phyloP scores from a whole-genome alignment of 2,888 invertebrate species.

The Lasioglossum calceatum region DNA sequence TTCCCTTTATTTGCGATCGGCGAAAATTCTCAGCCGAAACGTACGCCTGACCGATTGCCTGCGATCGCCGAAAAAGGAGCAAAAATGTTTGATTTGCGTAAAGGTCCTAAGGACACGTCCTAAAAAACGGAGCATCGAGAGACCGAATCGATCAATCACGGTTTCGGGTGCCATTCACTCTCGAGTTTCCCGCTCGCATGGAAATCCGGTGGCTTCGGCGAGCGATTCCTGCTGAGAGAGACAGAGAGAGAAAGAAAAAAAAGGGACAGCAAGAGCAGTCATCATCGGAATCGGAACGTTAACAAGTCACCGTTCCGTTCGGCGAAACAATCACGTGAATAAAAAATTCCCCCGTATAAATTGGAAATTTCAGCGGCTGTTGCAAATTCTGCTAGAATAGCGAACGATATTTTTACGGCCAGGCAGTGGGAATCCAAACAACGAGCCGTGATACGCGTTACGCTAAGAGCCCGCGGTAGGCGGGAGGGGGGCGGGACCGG shows the following conservation, averaged over 20 bases:
- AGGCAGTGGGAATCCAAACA: neutral
- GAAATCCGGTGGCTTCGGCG: neutral
- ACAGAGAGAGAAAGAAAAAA: neutral
- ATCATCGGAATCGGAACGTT: neutral
- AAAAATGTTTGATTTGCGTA: neutral
- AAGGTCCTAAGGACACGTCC: neutral
- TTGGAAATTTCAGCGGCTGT: neutral
- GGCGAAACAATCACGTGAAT: neutral
- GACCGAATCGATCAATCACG: constrained; percentile 1
- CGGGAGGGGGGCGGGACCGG: neutral
- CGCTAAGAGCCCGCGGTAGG: neutral
- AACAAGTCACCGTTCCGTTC: neutral
- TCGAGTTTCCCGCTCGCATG: neutral
- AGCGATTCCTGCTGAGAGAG: neutral
- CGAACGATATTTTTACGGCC: neutral
- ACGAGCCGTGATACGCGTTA: neutral
- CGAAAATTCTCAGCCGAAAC: neutral
- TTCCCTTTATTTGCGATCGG: neutral
- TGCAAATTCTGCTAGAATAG: neutral
- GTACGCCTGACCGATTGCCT: neutral
- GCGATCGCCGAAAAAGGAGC: neutral
- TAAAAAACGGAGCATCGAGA: neutral
- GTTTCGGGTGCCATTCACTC: neutral
- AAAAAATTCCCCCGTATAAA: constrained; percentile 3
- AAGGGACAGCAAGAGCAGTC: neutral